Evolutionary conservation across 2,797 vertebrate species (phyloP).

Genomic region (Dallia pectoralis): DNA sequence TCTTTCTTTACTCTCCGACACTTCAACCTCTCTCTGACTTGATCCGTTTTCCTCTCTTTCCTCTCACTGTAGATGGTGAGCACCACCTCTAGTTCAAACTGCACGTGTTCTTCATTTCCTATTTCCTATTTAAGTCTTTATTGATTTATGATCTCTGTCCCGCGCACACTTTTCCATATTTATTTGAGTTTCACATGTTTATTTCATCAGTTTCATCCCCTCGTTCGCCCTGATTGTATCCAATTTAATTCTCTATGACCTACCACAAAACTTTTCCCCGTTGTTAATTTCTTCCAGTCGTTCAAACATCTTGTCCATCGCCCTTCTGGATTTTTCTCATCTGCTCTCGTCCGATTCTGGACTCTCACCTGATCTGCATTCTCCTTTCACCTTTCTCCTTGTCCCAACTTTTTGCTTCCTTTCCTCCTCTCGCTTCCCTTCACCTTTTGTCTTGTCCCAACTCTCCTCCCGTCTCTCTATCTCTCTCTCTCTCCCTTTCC

Average conservation of each 20-base stretch:
- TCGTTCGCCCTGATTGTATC: not conserved
- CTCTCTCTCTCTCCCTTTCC: constrained; percentile 16
- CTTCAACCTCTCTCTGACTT: constrained; percentile 35
- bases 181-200: not conserved
- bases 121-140: too few species aligned
- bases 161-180: not conserved
- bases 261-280: not conserved
- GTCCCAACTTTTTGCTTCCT: not conserved
- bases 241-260: not conserved
- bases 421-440: not conserved
- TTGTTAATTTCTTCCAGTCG: not conserved
- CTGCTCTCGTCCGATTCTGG: not conserved
- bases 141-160: not conserved
- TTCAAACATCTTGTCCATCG: not conserved
- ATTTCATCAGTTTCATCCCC: not conserved
- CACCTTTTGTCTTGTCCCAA: constrained; percentile 5
- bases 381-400: not conserved
- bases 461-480: constrained; percentile 8
- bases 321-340: not conserved
- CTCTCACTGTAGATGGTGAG: constrained; percentile 66
- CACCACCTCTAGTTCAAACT: constrained; percentile 18
- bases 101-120: constrained; percentile 6
- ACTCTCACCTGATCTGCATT: not conserved
- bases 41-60: constrained; percentile 39
- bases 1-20: constrained; percentile 27